Evolutionary conservation across 2,888 invertebrate genomes (phyloP).

Genomic region (Endotricha flammealis): DNA sequence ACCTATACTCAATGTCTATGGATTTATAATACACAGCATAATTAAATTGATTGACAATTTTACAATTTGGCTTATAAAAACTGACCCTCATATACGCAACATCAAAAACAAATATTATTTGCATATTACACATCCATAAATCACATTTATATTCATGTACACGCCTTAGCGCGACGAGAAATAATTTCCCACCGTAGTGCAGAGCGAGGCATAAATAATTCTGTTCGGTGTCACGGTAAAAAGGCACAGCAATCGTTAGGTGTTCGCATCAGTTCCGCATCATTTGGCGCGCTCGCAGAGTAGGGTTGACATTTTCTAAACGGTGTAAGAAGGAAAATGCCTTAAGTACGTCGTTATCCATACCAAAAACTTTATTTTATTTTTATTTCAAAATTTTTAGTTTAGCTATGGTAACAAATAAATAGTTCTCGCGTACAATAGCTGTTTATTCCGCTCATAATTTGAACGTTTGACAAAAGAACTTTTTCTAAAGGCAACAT

Average conservation of each 20-base stretch:
- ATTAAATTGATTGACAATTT: no score
- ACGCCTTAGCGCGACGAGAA: slow-evolving; percentile 10
- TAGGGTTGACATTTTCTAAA: slow-evolving; percentile 14
- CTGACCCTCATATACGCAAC: no score
- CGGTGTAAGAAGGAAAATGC: slow-evolving; percentile 7
- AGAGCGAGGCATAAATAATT: slow-evolving; percentile 43
- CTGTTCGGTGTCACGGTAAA: slow-evolving; percentile 35
- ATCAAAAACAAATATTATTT: background rate
- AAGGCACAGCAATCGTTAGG: slow-evolving; percentile 55
- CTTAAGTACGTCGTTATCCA: background rate
- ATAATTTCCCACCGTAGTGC: slow-evolving; percentile 29
- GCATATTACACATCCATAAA: background rate
- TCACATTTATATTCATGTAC: background rate
- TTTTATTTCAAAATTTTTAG: background rate
- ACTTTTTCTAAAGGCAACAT: no score
- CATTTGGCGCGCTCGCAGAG: slow-evolving; percentile 39
- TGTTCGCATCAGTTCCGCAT: slow-evolving; percentile 54
- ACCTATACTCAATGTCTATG: no score
- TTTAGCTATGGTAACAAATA: background rate
- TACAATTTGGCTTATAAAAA: no score
- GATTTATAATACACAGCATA: no score
- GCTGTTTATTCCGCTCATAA: no score
- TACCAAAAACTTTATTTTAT: background rate
- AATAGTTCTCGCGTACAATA: no score
- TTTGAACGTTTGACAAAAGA: no score